Base-by-base conservation (phyloP, 1,140 invertebrate genomes). In the Eumaeus atala region DNA sequence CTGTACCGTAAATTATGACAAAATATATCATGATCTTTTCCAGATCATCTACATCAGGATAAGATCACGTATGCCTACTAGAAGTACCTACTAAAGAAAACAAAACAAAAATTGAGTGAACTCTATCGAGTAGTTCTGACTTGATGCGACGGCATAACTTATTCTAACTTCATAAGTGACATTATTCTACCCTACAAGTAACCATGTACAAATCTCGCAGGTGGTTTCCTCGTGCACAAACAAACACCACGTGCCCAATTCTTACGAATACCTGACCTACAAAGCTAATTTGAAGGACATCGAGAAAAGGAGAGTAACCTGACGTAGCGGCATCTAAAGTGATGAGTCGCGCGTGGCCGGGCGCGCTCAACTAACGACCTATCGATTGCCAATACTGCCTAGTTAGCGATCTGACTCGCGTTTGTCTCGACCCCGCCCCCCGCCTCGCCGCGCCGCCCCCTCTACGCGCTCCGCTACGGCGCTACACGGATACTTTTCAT, bases 241-340 rank as follows among this genome's bases (percentile, higher is more conserved):
- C 72, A 83, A 28, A 77, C 65, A 69, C 71, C 78, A 85, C 78
- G 78, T 82, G 80, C 63, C 61, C 67, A 61, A 67, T 67, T 70
- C 67, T 64, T 68, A 64, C 66, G 72, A 82, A 81, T 83, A 84
- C 83, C 83, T 86, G 83, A 86, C 83, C 83, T 86, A 86, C 83
- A 86, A 77, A 84, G 83, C 83, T 84, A 86, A 86, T 86, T 86
- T 84, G 83, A 86, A 86, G 83, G 83, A 86, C 83, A 84, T 77
- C 83, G 76, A 80, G 83, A 86, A 86, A 86, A 83, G 83, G 83
- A 86, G 83, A 86, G 83, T 86, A 82, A 84, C 81, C 83, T 84
- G 83, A 86, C 83, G 83, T 78, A 72, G 83, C 74, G 71, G 72
- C 78, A 73, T 77, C 74, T 74, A 83, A 86, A 86, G 83, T 84